Evolutionary conservation across 2,797 vertebrate genomes (phyloP), one percentile per base, ranked within the genome.

Genomic region (Spinus pinus): DNA sequence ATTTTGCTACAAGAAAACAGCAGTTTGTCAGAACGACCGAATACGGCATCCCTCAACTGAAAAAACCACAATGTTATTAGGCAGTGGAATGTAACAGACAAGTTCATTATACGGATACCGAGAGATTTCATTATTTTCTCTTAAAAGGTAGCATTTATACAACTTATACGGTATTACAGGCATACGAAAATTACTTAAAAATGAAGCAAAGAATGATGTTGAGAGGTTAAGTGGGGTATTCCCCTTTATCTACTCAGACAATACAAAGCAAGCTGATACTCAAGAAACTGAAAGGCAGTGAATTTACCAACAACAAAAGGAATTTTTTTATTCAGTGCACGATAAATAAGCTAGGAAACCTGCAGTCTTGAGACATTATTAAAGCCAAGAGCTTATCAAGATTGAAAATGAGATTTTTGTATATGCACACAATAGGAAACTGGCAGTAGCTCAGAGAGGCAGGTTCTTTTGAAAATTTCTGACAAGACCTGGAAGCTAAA

Each of bases 1-100:
- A 79, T 96, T 94, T 87, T 95, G 95, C 95, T 91, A 95, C 88
- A 79, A 91, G 95, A 96, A 96, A 97, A 97, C 92, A 93, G 92
- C 86, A 94, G 91, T 97, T 96, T 97, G 81, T 95, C 95, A 93
- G 94, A 95, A 77, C 12, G 22, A 95, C 74, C 28, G 28, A 81
- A 86, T 86, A 93, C 93, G 75, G 79, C 86, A 86, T 80, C 49
- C 79, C 94, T 96, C 90, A 81, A 28, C 53, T 84, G 85, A 89
- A 85, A 93, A 93, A 94, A 17, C 1, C 88, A 77, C 73, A 35
- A 49, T 0, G 41, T 77, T 93, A 90, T 92, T 83, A 94, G 81
- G 79, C 75, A 53, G 62, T 22, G 37, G 85, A 90, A 96, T 31
- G 44, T 69, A 92, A 77, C 51, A 65, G 82, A 74, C 61, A 3